These are phyloP conservation scores for Morelia viridis DNA, from an alignment of 2,797 vertebrate species.

Conservation along the genomic window DNA sequence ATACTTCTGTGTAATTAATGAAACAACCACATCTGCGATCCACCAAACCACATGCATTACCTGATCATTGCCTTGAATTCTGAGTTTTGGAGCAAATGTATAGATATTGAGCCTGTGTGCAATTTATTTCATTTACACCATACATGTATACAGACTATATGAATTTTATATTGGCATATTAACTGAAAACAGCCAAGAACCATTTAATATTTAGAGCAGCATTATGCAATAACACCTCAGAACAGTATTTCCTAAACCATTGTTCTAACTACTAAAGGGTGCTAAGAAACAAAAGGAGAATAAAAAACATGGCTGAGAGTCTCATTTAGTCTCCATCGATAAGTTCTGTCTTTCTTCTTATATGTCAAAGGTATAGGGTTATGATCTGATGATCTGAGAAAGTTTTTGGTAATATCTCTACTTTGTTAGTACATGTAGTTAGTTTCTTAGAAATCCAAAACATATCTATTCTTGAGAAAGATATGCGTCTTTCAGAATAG, in stretches of 20 bases:
- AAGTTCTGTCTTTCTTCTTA: background rate
- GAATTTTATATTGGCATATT: background rate
- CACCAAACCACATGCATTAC: background rate
- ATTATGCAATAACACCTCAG: background rate
- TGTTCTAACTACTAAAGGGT: background rate
- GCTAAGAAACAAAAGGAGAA: background rate
- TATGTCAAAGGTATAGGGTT: background rate
- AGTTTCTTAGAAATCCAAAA: background rate
- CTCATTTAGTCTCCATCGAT: background rate
- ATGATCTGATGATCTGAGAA: background rate
- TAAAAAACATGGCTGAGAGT: background rate
- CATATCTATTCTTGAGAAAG: background rate
- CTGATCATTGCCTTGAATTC: background rate
- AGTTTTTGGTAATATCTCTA: background rate
- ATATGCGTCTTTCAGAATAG: too few species aligned
- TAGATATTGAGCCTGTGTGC: background rate
- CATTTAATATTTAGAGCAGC: background rate
- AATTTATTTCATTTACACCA: background rate
- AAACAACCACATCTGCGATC: background rate
- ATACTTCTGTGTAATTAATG: background rate
- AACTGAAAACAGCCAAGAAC: background rate
- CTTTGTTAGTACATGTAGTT: background rate
- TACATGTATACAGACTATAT: background rate
- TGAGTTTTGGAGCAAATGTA: background rate
- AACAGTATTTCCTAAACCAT: background rate